These are phyloP conservation scores for Apocrypta bakeri DNA, from an alignment of 1,140 invertebrate genomes.

Conservation along the genomic window DNA sequence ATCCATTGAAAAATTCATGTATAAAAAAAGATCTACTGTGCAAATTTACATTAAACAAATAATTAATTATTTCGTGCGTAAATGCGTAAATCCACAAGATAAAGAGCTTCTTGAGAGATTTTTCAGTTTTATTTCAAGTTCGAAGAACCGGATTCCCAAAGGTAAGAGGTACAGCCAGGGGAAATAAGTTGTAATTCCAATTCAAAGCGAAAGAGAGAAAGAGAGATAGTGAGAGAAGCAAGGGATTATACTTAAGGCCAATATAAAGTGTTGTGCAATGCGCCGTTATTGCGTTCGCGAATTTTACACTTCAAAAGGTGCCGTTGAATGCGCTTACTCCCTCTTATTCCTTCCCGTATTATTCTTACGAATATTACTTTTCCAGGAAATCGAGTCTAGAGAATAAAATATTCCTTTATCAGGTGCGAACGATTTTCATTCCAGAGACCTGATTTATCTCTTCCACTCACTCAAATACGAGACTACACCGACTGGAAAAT, in stretches of 20 bases:
- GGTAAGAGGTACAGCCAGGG: neutral
- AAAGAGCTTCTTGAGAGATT: neutral
- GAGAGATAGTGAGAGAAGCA: too few species aligned
- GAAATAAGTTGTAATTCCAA: constrained; percentile 21
- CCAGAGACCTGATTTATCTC: neutral
- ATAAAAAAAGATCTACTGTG: too few species aligned
- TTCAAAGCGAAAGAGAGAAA: neutral
- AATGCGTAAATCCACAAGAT: neutral
- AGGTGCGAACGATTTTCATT: neutral
- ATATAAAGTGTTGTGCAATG: neutral
- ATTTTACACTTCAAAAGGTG: neutral
- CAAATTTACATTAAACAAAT: too few species aligned
- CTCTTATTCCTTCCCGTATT: neutral
- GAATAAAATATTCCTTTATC: neutral
- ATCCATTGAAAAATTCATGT: too few species aligned
- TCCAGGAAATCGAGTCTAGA: neutral
- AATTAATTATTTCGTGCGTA: too few species aligned
- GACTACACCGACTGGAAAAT: neutral
- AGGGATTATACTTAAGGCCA: constrained; percentile 9
- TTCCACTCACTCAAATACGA: too few species aligned
- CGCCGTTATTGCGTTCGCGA: neutral
- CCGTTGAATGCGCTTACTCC: neutral
- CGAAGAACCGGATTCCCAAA: neutral
- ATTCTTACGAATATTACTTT: neutral
- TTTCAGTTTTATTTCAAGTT: constrained; percentile 3